Evolutionary conservation across 2,797 vertebrate species (phyloP), one percentile per base, ranked within the genome.

Genomic region (Amniataba percoides): DNA sequence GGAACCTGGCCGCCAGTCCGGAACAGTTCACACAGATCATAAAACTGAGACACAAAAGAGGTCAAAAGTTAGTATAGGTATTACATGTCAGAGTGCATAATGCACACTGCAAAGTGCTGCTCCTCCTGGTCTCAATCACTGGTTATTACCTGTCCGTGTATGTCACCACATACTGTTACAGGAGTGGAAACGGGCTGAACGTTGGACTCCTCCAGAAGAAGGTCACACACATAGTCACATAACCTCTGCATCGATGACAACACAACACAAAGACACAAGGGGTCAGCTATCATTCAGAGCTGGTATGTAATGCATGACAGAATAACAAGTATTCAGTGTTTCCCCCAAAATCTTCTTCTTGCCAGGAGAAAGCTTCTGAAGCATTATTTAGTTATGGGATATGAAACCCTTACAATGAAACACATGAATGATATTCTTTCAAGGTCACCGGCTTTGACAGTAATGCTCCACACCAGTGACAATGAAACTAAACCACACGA

Each of bases 201-300:
- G 48, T 99, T 99, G 69, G 98, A 99, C 91, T 99, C 98, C 92
- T 99, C 98, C 87, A 99, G 95, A 31, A 99, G 95, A 42, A 99
- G 96, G 86, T 99, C 98, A 81, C 98, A 99, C n/a, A 99, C 98
- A 52, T 99, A 99, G 90, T 99, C 98, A 88, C 98, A 99, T 71
- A 99, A 96, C 84, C 97, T 95, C 98, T 99, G 87, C 10, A 48
- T 1, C 19, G 10, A 75, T 27, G 15, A 49, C 78, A 42, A 34
- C 18, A 57, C 0, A 42, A 39, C 0, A 76, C 9, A 79, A 36
- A 61, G 12, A 60, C 25, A 82, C 2, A 27, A 40, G 1, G 4
- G 2, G 23, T 42, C 51, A 55, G 53, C 7, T 31, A 42, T 31
- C 36, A 48, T 31, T 67, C 14, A 52, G 8, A 40, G 5, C n/a